A percentile compares a stretch with the other conserved stretches of the same genome.
Evolutionary conservation across 1,140 invertebrate species (phyloP).

Genomic region (Drosophila bipectinata): DNA sequence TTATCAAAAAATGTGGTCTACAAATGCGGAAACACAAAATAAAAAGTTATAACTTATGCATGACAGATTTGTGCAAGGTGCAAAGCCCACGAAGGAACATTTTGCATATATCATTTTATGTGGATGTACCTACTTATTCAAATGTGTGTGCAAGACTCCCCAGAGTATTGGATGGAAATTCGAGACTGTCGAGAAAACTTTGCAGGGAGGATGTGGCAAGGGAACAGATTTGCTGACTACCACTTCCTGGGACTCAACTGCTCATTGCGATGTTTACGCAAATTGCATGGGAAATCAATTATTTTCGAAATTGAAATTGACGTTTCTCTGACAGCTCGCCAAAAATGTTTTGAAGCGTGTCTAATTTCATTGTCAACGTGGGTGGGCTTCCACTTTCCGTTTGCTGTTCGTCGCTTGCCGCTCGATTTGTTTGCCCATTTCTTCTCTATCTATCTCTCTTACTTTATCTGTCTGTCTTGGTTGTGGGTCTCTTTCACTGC

Average conservation of each 20-base stretch:
- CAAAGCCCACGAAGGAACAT: slow-evolving; percentile 61
- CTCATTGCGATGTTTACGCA: slow-evolving; percentile 74
- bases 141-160: slow-evolving; percentile 8
- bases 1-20: slow-evolving; percentile 52
- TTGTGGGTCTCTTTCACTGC: no score
- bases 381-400: slow-evolving; percentile 1
- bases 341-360: slow-evolving; percentile 79
- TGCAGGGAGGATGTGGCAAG: slow-evolving; percentile 2
- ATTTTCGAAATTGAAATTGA: slow-evolving; percentile 79
- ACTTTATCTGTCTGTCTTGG: not conserved
- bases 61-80: slow-evolving; percentile 78
- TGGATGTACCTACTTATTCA: slow-evolving; percentile 15
- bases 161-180: slow-evolving; percentile 11
- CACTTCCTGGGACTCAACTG: slow-evolving; percentile 50
- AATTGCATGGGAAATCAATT: slow-evolving; percentile 77
- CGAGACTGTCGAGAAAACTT: slow-evolving; percentile 8
- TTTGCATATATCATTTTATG: slow-evolving; percentile 57
- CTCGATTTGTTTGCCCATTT: slow-evolving; percentile 36
- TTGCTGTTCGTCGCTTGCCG: not conserved
- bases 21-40: slow-evolving; percentile 73
- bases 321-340: slow-evolving; percentile 75
- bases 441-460: slow-evolving; percentile 5
- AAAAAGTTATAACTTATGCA: slow-evolving; percentile 76
- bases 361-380: slow-evolving; percentile 77
- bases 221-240: slow-evolving; percentile 36